Evolutionary conservation across 2,888 invertebrate species (phyloP).

Genomic region (Lamproptera curius): DNA sequence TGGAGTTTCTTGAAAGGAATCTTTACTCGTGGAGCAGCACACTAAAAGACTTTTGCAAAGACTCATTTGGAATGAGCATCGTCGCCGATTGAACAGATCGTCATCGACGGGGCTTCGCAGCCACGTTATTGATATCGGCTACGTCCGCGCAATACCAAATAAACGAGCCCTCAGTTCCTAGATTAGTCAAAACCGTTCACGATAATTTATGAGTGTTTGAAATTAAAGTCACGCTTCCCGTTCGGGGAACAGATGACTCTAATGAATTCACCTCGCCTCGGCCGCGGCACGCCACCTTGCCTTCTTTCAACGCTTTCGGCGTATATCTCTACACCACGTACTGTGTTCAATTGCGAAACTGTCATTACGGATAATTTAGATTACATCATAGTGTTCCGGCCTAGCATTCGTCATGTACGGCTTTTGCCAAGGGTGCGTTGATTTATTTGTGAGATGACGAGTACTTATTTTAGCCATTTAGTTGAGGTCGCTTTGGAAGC

Average conservation of each 20-base stretch:
- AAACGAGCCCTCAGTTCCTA: background rate
- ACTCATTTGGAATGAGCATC: too few relatives aligned
- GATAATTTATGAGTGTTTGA: slow-evolving; percentile 9
- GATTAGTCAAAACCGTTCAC: slow-evolving; percentile 15
- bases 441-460: too few relatives aligned
- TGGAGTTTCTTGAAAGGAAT: too few relatives aligned
- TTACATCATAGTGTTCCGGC: too few relatives aligned
- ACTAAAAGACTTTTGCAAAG: too few relatives aligned
- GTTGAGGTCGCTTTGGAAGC: too few relatives aligned
- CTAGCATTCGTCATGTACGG: too few relatives aligned
- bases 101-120: background rate
- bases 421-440: too few relatives aligned
- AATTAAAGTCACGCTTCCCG: slow-evolving; percentile 21
- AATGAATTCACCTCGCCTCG: slow-evolving; percentile 16
- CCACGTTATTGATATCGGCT: background rate
- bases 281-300: background rate
- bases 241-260: slow-evolving; percentile 20
- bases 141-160: slow-evolving; percentile 1
- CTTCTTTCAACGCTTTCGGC: background rate
- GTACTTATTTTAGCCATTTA: too few relatives aligned
- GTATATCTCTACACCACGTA: background rate
- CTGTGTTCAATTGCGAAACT: slow-evolving; percentile 6
- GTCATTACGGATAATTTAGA: too few relatives aligned
- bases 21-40: too few relatives aligned
- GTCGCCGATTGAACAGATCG: background rate